Evolutionary conservation across 2,888 invertebrate genomes (phyloP), one percentile per base, ranked within the genome.

Genomic region (Drepanosiphum platanoidis): DNA sequence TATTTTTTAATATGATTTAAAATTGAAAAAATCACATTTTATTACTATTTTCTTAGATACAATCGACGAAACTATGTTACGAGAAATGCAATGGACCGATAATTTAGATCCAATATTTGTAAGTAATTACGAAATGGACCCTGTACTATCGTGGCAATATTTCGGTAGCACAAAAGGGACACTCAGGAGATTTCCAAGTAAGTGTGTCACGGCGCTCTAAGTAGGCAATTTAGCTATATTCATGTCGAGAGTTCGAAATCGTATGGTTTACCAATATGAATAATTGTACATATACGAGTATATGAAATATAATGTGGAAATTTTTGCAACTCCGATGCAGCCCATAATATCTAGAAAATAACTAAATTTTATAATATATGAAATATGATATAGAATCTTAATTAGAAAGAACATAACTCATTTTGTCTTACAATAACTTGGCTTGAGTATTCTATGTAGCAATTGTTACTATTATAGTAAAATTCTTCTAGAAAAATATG

Each of bases 141-240:
- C 96, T 27, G 94, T 96, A 5, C 91, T 98, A 68, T 96, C 96
- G 7, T 99, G 98, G 97, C 99, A 99, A 91, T 98, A 97, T 90
- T 99, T 99, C 90, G 98, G 99, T 87, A 98, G 97, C 90, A 94
- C 97, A 58, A 95, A 96, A 30, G 99, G 99, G 66, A 98, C 99
- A 90, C 96, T 99, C 93, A 92, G 99, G 88, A 96, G 97, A 90
- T 99, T 95, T 91, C 99, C 99, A 88, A 96, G 96, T 95, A 91
- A 89, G 88, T 70, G 15, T 68, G 3, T 46, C 27, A 3, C 75
- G 68, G 22, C 32, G 15, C 32, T 36, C 8, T 58, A 22, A 4
- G 1, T 77, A 52, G 75, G 30, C 32, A 68, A 75, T 75, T 34
- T 75, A 34, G 22, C 13, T 75, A 75, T 3, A 7, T 75, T 46